Conservation (phyloP, 2,888 invertebrate species). For the Abrostola triplasia region DNA sequence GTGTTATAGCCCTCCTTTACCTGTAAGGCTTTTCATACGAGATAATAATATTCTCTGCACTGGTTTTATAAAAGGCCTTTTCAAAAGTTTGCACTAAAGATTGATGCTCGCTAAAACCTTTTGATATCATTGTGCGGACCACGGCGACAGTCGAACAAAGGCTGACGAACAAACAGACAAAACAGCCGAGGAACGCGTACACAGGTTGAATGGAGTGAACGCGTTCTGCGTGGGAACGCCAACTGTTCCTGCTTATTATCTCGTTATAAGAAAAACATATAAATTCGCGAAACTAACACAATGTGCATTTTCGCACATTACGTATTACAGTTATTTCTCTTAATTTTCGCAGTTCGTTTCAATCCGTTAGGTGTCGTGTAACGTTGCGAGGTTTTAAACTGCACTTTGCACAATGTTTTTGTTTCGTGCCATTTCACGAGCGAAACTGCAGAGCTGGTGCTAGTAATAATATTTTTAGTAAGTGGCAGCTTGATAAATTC, state of each 20-base stretch:
- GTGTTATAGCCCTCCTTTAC: slow-evolving; percentile 4
- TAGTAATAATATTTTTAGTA: slow-evolving; percentile 15
- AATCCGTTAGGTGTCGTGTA: slow-evolving; percentile 46
- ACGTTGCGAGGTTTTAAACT: slow-evolving; percentile 22
- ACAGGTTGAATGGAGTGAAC: slow-evolving; percentile 64
- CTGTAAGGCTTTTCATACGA: slow-evolving; percentile 16
- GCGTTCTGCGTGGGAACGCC: slow-evolving; percentile 77
- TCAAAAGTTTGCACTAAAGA: slow-evolving; percentile 47
- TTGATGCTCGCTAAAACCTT: slow-evolving; percentile 63
- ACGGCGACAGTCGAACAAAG: slow-evolving; percentile 73
- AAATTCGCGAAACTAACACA: slow-evolving; percentile 70
- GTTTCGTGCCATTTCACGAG: slow-evolving; percentile 13
- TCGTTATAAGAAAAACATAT: slow-evolving; percentile 65
- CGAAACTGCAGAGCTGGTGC: slow-evolving; percentile 6
- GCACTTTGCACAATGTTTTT: slow-evolving; percentile 16
- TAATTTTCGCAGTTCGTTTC: slow-evolving; percentile 43
- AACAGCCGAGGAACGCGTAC: slow-evolving; percentile 65
- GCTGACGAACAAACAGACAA: slow-evolving; percentile 69
- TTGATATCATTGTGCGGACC: slow-evolving; percentile 65
- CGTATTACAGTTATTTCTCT: slow-evolving; percentile 55
- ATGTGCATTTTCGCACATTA: slow-evolving; percentile 65
- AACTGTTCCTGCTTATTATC: slow-evolving; percentile 66
- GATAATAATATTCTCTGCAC: slow-evolving; percentile 11
- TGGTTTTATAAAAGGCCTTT: slow-evolving; percentile 16
- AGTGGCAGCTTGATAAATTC: background rate